Evolutionary conservation across 2,888 invertebrate species (phyloP), one percentile per base, ranked within the genome.

Genomic region (Lycophotia porphyrea): DNA sequence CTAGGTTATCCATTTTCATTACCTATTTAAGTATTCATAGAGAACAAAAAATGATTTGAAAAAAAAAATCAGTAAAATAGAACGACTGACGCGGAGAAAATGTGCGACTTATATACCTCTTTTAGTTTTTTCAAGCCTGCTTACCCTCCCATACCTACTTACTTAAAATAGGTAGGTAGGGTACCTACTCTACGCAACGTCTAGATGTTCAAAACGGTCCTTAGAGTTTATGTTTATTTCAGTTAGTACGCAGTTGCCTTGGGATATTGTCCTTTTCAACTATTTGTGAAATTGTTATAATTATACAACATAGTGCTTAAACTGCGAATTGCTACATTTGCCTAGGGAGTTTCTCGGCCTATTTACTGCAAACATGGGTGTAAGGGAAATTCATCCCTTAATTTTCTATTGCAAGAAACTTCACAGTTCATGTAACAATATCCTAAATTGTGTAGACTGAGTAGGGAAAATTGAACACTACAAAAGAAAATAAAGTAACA

Each of bases 281-380:
- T 80, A 87, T 88, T 88, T 84, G 84, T 70, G 78, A 84, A 88
- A 87, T 86, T 86, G 88, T 87, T 87, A 86, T 86, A 88, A 87
- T 86, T 87, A 84, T 76, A 74, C 78, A 58, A 72, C 82, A 77
- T 80, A 81, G 77, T 86, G 84, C 61, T 84, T 78, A 78, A 80
- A 87, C 83, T 88, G 83, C 77, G 76, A 86, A 87, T 76, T 78
- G 77, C 76, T 78, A 80, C 83, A 82, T 82, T 85, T 80, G 67
- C 78, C 76, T 63, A 58, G 81, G 78, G 80, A 86, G 64, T 70
- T 73, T 74, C 80, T 75, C 72, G 74, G 80, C 70, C 78, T 84
- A 84, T 86, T 86, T 75, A 55, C 76, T 70, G 71, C 44, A 71
- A 80, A 82, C 78, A 87, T 77, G 78, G 71, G 65, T 67, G 76